A percentile compares a stretch with the other conserved stretches of the same genome.
Conservation (phyloP, 2,797 vertebrate genomes). For the Centroberyx gerrardi region DNA sequence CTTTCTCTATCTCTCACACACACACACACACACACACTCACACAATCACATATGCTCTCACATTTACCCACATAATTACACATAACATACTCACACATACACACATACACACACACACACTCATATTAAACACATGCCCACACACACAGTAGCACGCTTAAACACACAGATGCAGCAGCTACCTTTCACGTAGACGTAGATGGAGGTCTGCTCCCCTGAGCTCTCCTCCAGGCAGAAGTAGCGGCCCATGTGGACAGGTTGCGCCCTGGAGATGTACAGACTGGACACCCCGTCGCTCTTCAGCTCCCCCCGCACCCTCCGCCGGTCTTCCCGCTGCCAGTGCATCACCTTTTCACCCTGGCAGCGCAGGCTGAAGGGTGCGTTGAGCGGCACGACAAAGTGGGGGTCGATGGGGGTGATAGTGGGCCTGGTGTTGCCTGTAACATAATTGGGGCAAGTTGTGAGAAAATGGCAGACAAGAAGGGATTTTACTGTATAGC, state of each 20-base stretch:
- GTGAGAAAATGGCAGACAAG: background rate
- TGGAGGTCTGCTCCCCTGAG: constrained; percentile 80
- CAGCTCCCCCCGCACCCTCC: constrained; percentile 61
- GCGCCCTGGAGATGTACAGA: constrained; percentile 71
- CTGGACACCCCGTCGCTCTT: constrained; percentile 57
- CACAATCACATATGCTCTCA: too few species aligned
- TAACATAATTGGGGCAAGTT: background rate
- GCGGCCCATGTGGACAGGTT: constrained; percentile 84
- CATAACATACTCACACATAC: background rate
- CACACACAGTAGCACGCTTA: background rate
- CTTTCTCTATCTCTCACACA: background rate
- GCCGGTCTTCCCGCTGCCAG: constrained; percentile 88
- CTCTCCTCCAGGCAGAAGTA: constrained; percentile 89
- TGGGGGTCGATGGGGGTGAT: constrained; percentile 80
- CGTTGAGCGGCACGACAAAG: constrained; percentile 83
- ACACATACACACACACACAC: constrained; percentile 8
- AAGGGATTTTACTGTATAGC: background rate
- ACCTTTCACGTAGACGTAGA: constrained; percentile 97
- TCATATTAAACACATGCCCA: background rate
- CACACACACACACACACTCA: constrained; percentile 1
- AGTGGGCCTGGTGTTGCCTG: constrained; percentile 80
- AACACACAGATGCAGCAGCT: constrained; percentile 43
- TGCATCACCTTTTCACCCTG: constrained; percentile 80
- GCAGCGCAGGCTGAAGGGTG: constrained; percentile 86
- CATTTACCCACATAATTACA: constrained; percentile 7